Evolutionary conservation across 2,797 vertebrate species (phyloP), one percentile per base, ranked within the genome.

Genomic region (Chelon auratus): DNA sequence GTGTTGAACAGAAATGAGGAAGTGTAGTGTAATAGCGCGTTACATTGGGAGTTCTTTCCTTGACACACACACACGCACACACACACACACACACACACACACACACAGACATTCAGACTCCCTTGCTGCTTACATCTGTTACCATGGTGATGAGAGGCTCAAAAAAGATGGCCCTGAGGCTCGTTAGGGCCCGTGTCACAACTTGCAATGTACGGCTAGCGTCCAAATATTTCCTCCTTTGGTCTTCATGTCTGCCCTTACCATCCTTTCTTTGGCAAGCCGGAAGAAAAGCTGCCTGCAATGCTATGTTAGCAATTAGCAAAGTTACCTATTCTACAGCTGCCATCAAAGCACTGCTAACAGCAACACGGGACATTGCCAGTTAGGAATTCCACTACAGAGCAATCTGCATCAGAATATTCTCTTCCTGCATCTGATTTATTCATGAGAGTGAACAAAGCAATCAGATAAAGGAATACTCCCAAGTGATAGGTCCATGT

Each of bases 381-480:
- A 47, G 75, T 75, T 60, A 57, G 55, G 80, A 70, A 88, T 77
- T 83, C 72, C 63, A 73, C 84, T 62, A 75, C 85, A 73, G 68
- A 86, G 57, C 56, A 77, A 79, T 86, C 77, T 65, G 65, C 78
- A 78, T 81, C 77, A 57, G 70, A 86, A 83, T 82, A 81, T 86
- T 84, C 62, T 77, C 84, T 70, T 87, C 75, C 80, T 86, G 76
- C 62, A 43, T 83, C 78, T 91, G 83, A 87, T 90, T 91, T 92
- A 93, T 91, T 92, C 88, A 92, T 91, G 84, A 91, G 77, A 26
- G 75, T 37, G 78, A 84, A 92, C 86, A 91, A 91, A 91, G 85
- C 80, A 86, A 87, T 89, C 87, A 86, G 83, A 89, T 70, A 80
- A 33, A 83, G 83, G 71, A 89, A 90, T 87, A 90, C 85, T 89